Evolutionary conservation across 2,797 vertebrate species (phyloP), one percentile per base, ranked within the genome.

Genomic region (Liparis tanakae): DNA sequence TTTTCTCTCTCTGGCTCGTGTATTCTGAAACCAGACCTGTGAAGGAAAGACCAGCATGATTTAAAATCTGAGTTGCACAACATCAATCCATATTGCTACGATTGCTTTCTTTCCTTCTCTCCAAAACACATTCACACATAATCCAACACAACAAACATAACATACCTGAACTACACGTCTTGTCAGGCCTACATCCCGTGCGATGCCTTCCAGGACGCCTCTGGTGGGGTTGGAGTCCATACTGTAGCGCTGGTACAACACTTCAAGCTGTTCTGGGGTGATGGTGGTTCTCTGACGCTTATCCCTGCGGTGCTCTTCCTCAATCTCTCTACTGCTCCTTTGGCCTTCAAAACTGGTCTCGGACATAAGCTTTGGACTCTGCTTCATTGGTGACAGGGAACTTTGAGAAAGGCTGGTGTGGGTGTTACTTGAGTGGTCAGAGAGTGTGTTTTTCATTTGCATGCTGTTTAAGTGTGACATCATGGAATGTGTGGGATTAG

Each of bases 1-100:
- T 89, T 99, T 99, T 88, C 98, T 94, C 79, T 99, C 98, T 87
- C 98, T 95, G 10, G 98, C 98, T 50, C 98, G 93, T 2, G 98
- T 99, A 87, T 99, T 99, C 91, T 99, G 98, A 94, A 99, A 99
- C 98, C 98, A 99, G 34, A 99, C 98, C 87, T 99, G 95, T 65
- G 4, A 76, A 72, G 46, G 8, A 79, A 77, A 83, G 18, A 68
- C 6, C 5, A 70, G 4, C 10, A 25, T 39, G 3, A 72, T 82
- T 73, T 66, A 67, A 67, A 67, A 79, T 62, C 67, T 0, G 4
- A 43, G 6, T 56, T 30, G 76, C 3, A 54, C 7, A 70, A 62
- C 20, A 64, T 3, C 13, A 72, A 63, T 2, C 37, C 65, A 18
- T 57, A 0, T 58, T 79, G n/a, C 15, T 30, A 30, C 4, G 25